Percentiles rank a stretch among this genome's conserved stretches.
phyloP scores from a whole-genome alignment of 2,888 invertebrate genomes.

The Drosophila limbata region DNA sequence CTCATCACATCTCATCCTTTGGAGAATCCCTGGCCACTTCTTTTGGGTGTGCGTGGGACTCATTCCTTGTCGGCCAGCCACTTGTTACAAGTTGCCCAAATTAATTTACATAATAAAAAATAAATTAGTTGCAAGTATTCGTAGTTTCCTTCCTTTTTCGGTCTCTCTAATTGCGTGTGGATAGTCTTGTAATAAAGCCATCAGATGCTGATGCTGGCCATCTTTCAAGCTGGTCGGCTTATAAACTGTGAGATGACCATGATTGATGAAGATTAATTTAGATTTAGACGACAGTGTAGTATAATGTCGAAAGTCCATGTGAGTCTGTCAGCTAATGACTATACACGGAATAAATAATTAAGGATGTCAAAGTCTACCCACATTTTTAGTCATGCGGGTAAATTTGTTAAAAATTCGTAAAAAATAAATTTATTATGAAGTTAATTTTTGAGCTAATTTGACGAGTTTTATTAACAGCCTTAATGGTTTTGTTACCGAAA shows the following conservation, averaged over 20 bases:
- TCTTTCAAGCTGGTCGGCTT: constrained; percentile 32
- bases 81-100: constrained; percentile 68
- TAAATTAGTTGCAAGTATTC: constrained; percentile 60
- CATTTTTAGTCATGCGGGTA: background rate
- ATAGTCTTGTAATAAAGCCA: constrained; percentile 39
- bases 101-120: constrained; percentile 79
- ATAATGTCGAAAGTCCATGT: background rate
- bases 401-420: background rate
- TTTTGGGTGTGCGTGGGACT: constrained; percentile 6
- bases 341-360: background rate
- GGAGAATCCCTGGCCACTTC: background rate
- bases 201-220: constrained; percentile 33
- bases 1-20: background rate
- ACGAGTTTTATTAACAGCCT: background rate
- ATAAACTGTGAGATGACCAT: constrained; percentile 36
- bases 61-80: constrained; percentile 29
- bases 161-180: constrained; percentile 27
- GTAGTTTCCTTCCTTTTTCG: constrained; percentile 12
- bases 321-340: constrained; percentile 1
- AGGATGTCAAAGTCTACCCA: background rate
- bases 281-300: constrained; percentile 10
- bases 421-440: background rate
- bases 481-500: too few relatives aligned
- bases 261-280: constrained; percentile 71
- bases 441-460: background rate